phyloP scores from a whole-genome alignment of 2,113 vertebrate genomes.

The Anarrhichthys ocellatus region DNA sequence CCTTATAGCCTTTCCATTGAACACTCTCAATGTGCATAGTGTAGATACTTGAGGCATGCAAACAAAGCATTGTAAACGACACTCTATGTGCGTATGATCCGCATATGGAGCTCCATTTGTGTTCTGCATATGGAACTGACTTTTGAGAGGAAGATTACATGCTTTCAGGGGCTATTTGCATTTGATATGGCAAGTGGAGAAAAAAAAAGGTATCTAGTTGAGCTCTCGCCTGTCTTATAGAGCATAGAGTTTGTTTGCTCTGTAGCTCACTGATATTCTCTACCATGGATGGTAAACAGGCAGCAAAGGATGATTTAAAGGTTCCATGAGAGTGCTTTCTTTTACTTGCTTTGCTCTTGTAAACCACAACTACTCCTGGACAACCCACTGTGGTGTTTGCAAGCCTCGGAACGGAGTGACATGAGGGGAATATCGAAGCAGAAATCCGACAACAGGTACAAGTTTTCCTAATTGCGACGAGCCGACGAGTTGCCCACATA shows the following conservation, averaged over 20 bases:
- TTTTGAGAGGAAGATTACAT: slow-evolving; percentile 32
- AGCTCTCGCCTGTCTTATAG: slow-evolving; percentile 9
- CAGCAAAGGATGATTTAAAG: slow-evolving; percentile 46
- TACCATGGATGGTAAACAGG: slow-evolving; percentile 38
- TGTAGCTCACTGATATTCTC: slow-evolving; percentile 38
- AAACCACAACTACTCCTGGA: slow-evolving; percentile 13
- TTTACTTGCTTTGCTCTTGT: slow-evolving; percentile 11
- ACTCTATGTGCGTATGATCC: background rate
- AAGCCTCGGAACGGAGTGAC: background rate
- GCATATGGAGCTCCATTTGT: slow-evolving; percentile 36
- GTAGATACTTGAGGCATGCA: slow-evolving; percentile 20
- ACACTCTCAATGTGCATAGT: slow-evolving; percentile 7
- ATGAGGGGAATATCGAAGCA: slow-evolving; percentile 24
- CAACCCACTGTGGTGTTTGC: slow-evolving; percentile 3
- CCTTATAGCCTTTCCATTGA: background rate
- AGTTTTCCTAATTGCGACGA: slow-evolving; percentile 61
- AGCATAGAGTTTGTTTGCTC: slow-evolving; percentile 34
- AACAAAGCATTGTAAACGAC: slow-evolving; percentile 30
- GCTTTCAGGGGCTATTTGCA: slow-evolving; percentile 46
- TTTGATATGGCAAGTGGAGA: slow-evolving; percentile 28
- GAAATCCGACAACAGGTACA: slow-evolving; percentile 32
- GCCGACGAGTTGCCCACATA: slow-evolving; percentile 37
- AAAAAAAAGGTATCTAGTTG: slow-evolving; percentile 14
- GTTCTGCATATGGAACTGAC: slow-evolving; percentile 22
- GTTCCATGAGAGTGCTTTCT: slow-evolving; percentile 20